Base-by-base conservation (phyloP, 1,140 invertebrate species). In the Tribolium castaneum region DNA sequence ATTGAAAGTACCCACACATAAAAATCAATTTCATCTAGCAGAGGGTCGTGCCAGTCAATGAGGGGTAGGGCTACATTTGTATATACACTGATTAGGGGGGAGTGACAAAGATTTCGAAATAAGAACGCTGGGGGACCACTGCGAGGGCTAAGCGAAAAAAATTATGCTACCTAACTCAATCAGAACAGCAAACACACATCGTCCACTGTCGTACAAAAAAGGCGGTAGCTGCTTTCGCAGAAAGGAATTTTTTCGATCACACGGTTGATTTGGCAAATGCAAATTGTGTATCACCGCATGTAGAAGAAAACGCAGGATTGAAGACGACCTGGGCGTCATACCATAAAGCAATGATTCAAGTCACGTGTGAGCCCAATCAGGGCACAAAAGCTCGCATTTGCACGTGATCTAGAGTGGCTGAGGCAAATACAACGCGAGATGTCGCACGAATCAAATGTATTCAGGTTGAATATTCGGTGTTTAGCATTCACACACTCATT, bases 311-410 rank as follows among this genome's bases (percentile, higher is more conserved):
- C 25, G 16, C 25, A 52, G n/a, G 71, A 49, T 49, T 30, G 52
- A 73, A 73, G 52, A 34, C 50, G 49, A 72, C 51, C 30, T 51
- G 50, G 70, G 39, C 49, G 49, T 73, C 71, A 35, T 49, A 49
- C 70, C 25, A 72, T 72, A 72, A 72, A 72, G 70, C 70, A 19
- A n/a, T 13, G 22, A 84, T 84, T 84, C 83, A 56, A 79, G 81
- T 83, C 83, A 84, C 83, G 83, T 83, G 83, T 76, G 71, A 70
- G 82, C 78, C 78, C 83, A 84, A 84, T 84, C 83, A 84, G 80
- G 72, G 76, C 66, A 84, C 83, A 84, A 84, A 84, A 81, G 79
- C 79, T 70, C 77, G 80, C 81, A 83, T 84, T 84, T 84, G 82
- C 82, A 80, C 83, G 79, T 82, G 83, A 83, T 83, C 82, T 78